phyloP scores from a whole-genome alignment of 2,797 vertebrate species.

The Philypnodon macrostomus region DNA sequence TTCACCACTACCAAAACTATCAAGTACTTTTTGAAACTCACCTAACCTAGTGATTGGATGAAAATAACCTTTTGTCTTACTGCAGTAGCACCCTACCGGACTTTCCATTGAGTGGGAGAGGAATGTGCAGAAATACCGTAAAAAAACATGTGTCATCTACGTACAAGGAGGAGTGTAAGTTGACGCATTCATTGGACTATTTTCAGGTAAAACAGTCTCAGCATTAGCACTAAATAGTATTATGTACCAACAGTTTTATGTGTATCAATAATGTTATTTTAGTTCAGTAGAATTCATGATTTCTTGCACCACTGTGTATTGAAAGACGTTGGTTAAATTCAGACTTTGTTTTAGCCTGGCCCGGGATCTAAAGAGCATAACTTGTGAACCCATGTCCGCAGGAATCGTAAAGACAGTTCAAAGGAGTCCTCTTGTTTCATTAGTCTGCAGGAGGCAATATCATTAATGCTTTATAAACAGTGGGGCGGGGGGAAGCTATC shows the following conservation, averaged over 20 bases:
- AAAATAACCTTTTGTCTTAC: constrained; percentile 8
- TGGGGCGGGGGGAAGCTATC: constrained; percentile 21
- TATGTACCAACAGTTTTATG: not conserved
- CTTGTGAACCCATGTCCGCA: constrained; percentile 39
- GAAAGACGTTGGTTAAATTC: constrained; percentile 30
- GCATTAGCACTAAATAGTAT: too few species aligned
- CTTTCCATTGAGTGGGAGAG: constrained; percentile 42
- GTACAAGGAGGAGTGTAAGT: constrained; percentile 4
- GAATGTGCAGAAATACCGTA: constrained; percentile 50
- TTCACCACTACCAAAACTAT: too few species aligned
- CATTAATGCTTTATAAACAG: constrained; percentile 50
- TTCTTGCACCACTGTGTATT: constrained; percentile 4
- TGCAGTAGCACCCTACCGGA: constrained; percentile 10
- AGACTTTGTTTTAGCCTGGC: constrained; percentile 29
- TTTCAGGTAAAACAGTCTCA: too few species aligned
- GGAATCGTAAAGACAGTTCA: constrained; percentile 42
- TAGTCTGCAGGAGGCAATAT: constrained; percentile 29
- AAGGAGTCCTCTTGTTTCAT: constrained; percentile 27
- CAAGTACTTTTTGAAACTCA: too few species aligned
- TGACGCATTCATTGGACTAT: too few species aligned
- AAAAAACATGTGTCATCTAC: constrained; percentile 31
- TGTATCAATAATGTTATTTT: constrained; percentile 4
- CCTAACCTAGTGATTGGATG: not conserved
- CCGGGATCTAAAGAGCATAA: constrained; percentile 40
- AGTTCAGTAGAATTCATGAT: constrained; percentile 19